These are phyloP conservation scores for Patella caerulea DNA, from an alignment of 2,888 invertebrate species.

Conservation along the genomic window DNA sequence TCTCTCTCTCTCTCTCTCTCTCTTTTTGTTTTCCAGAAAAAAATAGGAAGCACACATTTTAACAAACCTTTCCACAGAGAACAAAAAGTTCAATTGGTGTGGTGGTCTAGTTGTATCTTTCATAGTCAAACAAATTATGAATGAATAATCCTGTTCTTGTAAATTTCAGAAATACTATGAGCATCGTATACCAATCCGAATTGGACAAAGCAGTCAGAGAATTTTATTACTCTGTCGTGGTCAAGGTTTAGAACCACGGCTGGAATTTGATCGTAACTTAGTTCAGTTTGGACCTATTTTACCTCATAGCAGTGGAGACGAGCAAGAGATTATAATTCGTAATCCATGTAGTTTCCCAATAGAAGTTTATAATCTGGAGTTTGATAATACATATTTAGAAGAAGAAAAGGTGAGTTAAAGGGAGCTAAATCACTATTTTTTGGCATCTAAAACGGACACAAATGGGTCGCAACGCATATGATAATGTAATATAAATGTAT, in stretches of 20 bases:
- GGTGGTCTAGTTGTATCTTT: too few species aligned
- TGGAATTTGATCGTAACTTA: constrained; percentile 68
- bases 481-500: too few species aligned
- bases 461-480: too few species aligned
- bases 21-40: not conserved
- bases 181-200: constrained; percentile 66
- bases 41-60: not conserved
- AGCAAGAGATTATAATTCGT: constrained; percentile 76
- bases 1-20: too few species aligned
- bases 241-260: constrained; percentile 69
- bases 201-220: constrained; percentile 70
- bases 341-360: constrained; percentile 80
- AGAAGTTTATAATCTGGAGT: constrained; percentile 80
- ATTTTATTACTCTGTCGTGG: constrained; percentile 69
- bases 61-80: not conserved
- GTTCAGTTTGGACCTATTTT: constrained; percentile 78
- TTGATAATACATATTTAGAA: constrained; percentile 74
- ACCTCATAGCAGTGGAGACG: constrained; percentile 77
- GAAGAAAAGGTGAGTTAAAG: constrained; percentile 67
- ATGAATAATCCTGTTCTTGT: too few species aligned
- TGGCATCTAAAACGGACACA: too few species aligned
- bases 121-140: too few species aligned
- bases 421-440: too few species aligned
- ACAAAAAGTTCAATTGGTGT: too few species aligned
- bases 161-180: constrained; percentile 67